Conservation (phyloP, 2,888 invertebrate genomes). For the Toxonevra muliebris region DNA sequence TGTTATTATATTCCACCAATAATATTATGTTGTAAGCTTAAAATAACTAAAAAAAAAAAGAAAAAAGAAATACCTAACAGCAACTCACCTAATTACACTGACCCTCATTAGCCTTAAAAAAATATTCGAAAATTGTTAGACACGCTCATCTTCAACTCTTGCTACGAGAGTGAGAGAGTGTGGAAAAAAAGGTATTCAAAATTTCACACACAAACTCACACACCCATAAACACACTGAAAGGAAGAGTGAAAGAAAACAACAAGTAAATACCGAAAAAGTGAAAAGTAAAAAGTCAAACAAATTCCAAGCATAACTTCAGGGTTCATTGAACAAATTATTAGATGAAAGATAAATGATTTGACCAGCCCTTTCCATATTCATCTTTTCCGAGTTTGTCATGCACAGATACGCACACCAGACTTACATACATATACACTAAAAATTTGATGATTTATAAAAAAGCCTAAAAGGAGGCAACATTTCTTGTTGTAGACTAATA, state of each 20-base stretch:
- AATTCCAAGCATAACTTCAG: conserved; percentile 33
- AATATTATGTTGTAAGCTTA: conserved; percentile 10
- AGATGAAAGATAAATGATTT: conserved; percentile 35
- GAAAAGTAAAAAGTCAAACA: conserved; percentile 32
- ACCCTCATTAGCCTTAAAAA: conserved; percentile 32
- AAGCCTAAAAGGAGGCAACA: not conserved
- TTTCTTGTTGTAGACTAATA: not conserved
- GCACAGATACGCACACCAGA: not conserved
- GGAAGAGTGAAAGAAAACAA: not conserved
- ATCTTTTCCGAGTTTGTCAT: not conserved
- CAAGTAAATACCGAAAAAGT: conserved; percentile 6
- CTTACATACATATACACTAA: not conserved
- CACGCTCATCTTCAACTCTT: conserved; percentile 8
- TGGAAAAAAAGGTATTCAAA: too few species aligned
- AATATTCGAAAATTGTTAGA: conserved; percentile 18
- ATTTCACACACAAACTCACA: too few species aligned
- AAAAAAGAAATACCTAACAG: conserved; percentile 12
- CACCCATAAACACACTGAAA: not conserved
- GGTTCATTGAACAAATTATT: conserved; percentile 38
- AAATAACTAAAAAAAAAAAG: not conserved
- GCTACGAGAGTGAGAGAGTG: not conserved
- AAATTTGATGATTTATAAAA: too few species aligned
- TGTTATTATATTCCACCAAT: too few species aligned
- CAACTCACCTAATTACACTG: conserved; percentile 30
- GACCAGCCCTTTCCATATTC: not conserved